Conservation (phyloP, 23 tunicate species). For the Diplosoma virens region DNA sequence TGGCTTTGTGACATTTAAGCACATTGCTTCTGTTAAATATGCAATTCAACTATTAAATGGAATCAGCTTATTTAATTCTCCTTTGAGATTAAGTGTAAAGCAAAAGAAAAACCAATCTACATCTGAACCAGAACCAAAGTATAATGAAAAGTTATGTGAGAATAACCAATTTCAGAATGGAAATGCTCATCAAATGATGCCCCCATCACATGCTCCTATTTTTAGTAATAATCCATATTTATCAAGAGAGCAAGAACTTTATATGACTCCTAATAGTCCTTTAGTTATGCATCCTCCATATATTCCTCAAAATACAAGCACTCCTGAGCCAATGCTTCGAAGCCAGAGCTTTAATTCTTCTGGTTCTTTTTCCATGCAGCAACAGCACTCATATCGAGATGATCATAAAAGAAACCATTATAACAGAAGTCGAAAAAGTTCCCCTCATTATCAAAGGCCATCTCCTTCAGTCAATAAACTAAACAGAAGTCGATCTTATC, state of each 20-base stretch:
- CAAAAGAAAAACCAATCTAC: not conserved
- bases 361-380: not conserved
- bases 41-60: slow-evolving; percentile 60
- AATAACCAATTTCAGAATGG: not conserved
- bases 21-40: slow-evolving; percentile 56
- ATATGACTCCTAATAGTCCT: too few relatives aligned
- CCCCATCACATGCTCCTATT: too few relatives aligned
- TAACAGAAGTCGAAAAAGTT: not conserved
- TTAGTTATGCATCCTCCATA: too few relatives aligned
- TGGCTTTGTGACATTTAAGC: slow-evolving; percentile 77
- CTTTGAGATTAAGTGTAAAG: slow-evolving; percentile 10
- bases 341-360: not conserved
- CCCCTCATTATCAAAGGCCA: not conserved
- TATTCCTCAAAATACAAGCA: not conserved
- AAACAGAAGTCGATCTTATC: not conserved
- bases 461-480: not conserved
- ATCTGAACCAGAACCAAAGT: not conserved
- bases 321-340: not conserved
- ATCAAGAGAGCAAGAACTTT: too few relatives aligned
- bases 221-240: too few relatives aligned
- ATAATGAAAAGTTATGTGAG: not conserved
- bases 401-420: not conserved
- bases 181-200: too few relatives aligned
- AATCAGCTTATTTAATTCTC: slow-evolving; percentile 36
- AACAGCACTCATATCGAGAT: not conserved